These are phyloP conservation scores for Rhombomys opimus DNA, from an alignment of 2,113 vertebrate species.

Conservation along the genomic window DNA sequence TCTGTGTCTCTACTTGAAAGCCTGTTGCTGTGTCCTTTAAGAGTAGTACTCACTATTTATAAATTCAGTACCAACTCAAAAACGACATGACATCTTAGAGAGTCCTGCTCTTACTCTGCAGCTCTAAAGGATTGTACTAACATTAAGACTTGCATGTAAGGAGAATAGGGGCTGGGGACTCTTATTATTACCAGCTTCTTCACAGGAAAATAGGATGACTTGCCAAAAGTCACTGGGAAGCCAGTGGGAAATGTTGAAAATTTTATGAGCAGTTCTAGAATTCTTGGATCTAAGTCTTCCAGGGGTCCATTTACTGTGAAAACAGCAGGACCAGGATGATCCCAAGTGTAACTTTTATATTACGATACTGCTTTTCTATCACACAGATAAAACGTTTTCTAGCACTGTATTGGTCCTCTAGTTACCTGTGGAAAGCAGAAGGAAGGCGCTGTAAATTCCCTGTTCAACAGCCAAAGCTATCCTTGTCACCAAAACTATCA, in stretches of 20 bases:
- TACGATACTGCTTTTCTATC: conserved; percentile 31
- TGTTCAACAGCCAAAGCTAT: conserved; percentile 31
- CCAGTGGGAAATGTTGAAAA: neutral
- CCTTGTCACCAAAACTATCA: conserved; percentile 70
- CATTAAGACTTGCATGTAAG: neutral
- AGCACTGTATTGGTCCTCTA: neutral
- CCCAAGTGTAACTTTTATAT: conserved; percentile 50
- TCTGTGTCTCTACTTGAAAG: neutral
- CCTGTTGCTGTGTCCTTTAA: neutral
- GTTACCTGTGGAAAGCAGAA: conserved; percentile 11
- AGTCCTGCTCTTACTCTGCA: neutral
- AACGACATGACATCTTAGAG: conserved; percentile 4
- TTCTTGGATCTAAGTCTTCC: neutral
- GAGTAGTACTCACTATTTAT: neutral
- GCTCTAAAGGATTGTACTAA: conserved; percentile 6
- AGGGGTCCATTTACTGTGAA: conserved; percentile 44
- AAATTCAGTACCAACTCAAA: conserved; percentile 22
- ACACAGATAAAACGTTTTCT: conserved; percentile 38
- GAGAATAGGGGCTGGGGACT: neutral
- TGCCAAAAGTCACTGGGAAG: conserved; percentile 9
- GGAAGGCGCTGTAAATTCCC: conserved; percentile 5
- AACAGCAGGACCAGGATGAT: conserved; percentile 1
- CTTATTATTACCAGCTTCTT: neutral
- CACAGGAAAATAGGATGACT: conserved; percentile 16
- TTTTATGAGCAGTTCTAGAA: conserved; percentile 21